Evolutionary conservation across 2,797 vertebrate genomes (phyloP).

Genomic region (Lagodon rhomboides): DNA sequence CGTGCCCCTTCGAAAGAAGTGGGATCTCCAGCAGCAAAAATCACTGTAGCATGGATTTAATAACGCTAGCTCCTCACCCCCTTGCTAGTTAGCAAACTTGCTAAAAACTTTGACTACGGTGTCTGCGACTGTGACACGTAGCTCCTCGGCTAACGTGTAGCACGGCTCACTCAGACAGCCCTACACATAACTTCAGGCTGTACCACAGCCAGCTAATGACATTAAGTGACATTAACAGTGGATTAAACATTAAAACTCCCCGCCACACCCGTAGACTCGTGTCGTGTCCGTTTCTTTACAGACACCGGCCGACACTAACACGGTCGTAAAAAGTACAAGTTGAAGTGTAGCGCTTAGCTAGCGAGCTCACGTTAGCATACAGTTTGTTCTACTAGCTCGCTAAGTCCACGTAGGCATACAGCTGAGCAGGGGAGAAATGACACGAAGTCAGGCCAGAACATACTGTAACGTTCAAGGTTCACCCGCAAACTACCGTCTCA

Average conservation of each 20-base stretch:
- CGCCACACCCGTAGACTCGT: fast-evolving
- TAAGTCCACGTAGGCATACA: constrained; percentile 91
- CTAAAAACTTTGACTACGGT: constrained; percentile 81
- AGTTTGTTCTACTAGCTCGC: constrained; percentile 68
- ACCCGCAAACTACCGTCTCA: background rate
- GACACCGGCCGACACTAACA: background rate
- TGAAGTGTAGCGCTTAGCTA: constrained; percentile 58
- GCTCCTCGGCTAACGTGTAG: constrained; percentile 72
- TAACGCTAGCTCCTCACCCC: constrained; percentile 10
- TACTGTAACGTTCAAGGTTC: constrained; percentile 28
- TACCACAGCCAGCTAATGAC: constrained; percentile 25
- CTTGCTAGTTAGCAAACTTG: constrained; percentile 81
- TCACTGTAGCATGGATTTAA: constrained; percentile 1
- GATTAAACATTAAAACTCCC: background rate
- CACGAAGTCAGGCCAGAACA: constrained; percentile 84
- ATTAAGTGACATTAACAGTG: background rate
- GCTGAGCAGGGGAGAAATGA: constrained; percentile 80
- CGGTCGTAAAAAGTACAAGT: constrained; percentile 53
- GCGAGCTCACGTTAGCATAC: constrained; percentile 72
- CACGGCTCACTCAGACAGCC: constrained; percentile 56
- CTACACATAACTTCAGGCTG: constrained; percentile 59
- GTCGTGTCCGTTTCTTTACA: background rate
- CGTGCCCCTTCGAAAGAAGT: too few relatives aligned
- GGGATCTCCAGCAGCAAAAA: background rate
- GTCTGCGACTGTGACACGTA: constrained; percentile 81